These are phyloP conservation scores for Hyppa rectilinea DNA, from an alignment of 2,888 invertebrate species.

Conservation along the genomic window DNA sequence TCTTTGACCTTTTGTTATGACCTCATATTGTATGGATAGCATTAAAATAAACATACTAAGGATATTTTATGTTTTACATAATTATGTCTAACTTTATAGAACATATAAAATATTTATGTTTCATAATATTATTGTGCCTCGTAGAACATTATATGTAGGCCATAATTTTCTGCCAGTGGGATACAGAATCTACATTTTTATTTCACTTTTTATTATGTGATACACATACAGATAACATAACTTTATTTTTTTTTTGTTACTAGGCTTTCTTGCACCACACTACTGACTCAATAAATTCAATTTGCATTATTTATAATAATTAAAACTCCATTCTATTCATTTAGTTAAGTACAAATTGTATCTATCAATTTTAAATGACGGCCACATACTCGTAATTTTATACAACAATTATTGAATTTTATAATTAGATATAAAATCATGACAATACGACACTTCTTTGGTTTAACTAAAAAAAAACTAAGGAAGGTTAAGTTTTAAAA, in stretches of 20 bases:
- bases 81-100: constrained; percentile 19
- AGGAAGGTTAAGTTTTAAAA: no score
- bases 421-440: neutral
- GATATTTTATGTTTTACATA: no score
- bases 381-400: no score
- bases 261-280: neutral
- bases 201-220: neutral
- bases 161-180: constrained; percentile 1
- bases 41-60: constrained; percentile 14
- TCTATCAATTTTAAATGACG: neutral
- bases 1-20: constrained; percentile 17
- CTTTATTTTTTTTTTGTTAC: neutral
- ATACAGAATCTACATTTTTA: neutral
- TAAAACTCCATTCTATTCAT: neutral
- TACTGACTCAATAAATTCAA: neutral
- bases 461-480: neutral
- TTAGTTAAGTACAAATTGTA: neutral
- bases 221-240: no score
- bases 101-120: constrained; percentile 33
- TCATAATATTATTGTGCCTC: constrained; percentile 44
- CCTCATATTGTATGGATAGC: constrained; percentile 3
- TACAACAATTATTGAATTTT: neutral
- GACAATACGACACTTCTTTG: neutral
- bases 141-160: neutral
- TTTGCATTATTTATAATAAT: neutral